Evolutionary conservation across 1,140 invertebrate species (phyloP).

Genomic region (Semibalanus balanoides): DNA sequence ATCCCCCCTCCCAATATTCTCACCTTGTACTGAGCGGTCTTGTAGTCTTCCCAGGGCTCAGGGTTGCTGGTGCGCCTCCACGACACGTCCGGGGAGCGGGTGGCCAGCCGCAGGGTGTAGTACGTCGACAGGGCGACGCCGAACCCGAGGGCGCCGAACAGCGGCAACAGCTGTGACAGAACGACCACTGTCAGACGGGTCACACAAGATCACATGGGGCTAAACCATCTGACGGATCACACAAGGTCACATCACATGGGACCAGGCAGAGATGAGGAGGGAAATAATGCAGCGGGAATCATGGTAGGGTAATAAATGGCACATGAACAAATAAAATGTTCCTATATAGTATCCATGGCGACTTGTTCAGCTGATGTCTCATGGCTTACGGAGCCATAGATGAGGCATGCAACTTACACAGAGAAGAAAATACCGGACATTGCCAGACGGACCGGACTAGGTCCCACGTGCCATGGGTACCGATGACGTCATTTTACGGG

Average conservation of each 20-base stretch:
- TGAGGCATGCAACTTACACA: no score
- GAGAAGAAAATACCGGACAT: no score
- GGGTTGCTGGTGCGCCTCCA: conserved; percentile 54
- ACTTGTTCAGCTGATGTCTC: no score
- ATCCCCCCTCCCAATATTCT: no score
- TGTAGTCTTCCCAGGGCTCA: conserved; percentile 64
- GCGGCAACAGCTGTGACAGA: conserved; percentile 49
- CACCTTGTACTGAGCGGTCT: conserved; percentile 67
- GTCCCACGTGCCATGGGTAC: no score
- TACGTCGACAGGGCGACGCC: conserved; percentile 41
- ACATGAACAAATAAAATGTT: background rate
- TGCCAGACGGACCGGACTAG: no score
- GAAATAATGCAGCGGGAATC: background rate
- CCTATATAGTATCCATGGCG: background rate
- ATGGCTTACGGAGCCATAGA: no score
- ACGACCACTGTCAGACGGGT: no score
- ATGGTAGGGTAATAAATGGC: background rate
- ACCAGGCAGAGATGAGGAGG: background rate
- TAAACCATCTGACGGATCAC: no score
- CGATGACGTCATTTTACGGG: no score
- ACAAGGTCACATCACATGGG: conserved; percentile 17
- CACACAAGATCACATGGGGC: no score
- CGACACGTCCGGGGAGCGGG: conserved; percentile 57
- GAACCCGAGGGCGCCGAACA: conserved; percentile 51
- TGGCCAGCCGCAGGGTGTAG: conserved; percentile 52